Percentiles rank a stretch among this genome's conserved stretches.
Conservation (phyloP, 2,113 vertebrate species). For the Dasyornis broadbenti region DNA sequence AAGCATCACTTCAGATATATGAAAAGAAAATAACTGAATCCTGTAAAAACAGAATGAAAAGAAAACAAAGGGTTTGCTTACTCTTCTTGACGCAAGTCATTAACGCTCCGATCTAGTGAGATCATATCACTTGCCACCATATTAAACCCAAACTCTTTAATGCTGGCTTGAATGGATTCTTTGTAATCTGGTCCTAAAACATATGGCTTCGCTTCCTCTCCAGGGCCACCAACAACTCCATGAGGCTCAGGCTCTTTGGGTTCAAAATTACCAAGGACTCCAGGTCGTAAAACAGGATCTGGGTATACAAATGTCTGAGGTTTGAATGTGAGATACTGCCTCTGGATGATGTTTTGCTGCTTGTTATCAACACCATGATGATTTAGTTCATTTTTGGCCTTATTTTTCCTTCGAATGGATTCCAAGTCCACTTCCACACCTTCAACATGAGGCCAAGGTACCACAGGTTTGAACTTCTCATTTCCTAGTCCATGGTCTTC, state of each 20-base stretch:
- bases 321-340: conserved; percentile 92
- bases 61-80: conserved; percentile 75
- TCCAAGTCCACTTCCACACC: conserved; percentile 96
- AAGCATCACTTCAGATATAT: not conserved
- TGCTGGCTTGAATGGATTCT: conserved; percentile 86
- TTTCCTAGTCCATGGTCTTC: conserved; percentile 74
- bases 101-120: conserved; percentile 90
- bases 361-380: conserved; percentile 69
- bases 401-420: conserved; percentile 87
- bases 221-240: conserved; percentile 85
- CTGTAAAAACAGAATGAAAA: not conserved
- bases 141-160: conserved; percentile 99
- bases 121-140: conserved; percentile 99
- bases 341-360: conserved; percentile 86
- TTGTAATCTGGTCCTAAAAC: conserved; percentile 92
- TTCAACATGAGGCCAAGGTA: conserved; percentile 97
- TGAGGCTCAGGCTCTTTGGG: conserved; percentile 87
- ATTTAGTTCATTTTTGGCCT: conserved; percentile 74
- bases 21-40: not conserved
- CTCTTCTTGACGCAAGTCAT: conserved; percentile 94
- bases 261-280: conserved; percentile 90
- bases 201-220: conserved; percentile 89
- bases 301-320: conserved; percentile 83
- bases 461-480: conserved; percentile 88
- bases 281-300: conserved; percentile 82